Evolutionary conservation across 2,888 invertebrate species (phyloP).

Genomic region (Ectropis crepuscularia): DNA sequence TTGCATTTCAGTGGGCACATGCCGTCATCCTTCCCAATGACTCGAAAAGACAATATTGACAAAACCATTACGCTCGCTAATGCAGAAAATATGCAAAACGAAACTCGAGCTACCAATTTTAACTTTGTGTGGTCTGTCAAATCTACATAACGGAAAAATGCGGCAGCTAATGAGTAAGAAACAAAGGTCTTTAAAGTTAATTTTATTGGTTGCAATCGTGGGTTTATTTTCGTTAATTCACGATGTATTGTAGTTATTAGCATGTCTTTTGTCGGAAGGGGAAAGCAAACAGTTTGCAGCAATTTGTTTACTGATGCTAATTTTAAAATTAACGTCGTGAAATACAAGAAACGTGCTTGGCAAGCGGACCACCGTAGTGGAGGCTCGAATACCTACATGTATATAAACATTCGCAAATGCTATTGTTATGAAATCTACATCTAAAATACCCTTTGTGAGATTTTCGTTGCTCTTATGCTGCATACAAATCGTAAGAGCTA

Average conservation of each 20-base stretch:
- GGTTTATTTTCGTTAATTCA: slow-evolving; percentile 41
- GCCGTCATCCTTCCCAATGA: slow-evolving; percentile 67
- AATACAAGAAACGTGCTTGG: slow-evolving; percentile 79
- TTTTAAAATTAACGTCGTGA: slow-evolving; percentile 82
- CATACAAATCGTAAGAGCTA: not conserved
- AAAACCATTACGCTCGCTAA: slow-evolving; percentile 73
- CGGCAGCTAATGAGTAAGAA: slow-evolving; percentile 48
- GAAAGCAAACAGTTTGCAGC: slow-evolving; percentile 67
- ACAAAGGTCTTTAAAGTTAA: slow-evolving; percentile 39
- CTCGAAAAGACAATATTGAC: slow-evolving; percentile 76
- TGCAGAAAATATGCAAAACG: slow-evolving; percentile 80
- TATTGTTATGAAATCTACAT: slow-evolving; percentile 39
- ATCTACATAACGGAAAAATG: slow-evolving; percentile 34
- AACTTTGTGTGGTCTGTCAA: slow-evolving; percentile 69
- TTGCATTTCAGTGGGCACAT: slow-evolving; percentile 60
- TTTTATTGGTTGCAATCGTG: slow-evolving; percentile 37
- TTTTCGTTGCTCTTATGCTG: slow-evolving; percentile 27
- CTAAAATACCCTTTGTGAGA: slow-evolving; percentile 30
- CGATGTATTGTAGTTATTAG: slow-evolving; percentile 51
- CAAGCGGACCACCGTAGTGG: slow-evolving; percentile 73
- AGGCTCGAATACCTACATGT: slow-evolving; percentile 43
- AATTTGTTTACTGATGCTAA: slow-evolving; percentile 78
- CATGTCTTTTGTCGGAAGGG: slow-evolving; percentile 57
- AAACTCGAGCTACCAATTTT: slow-evolving; percentile 62
- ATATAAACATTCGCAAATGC: slow-evolving; percentile 36